Evolutionary conservation across 2,888 invertebrate genomes (phyloP).

Genomic region (Agrochola macilenta): DNA sequence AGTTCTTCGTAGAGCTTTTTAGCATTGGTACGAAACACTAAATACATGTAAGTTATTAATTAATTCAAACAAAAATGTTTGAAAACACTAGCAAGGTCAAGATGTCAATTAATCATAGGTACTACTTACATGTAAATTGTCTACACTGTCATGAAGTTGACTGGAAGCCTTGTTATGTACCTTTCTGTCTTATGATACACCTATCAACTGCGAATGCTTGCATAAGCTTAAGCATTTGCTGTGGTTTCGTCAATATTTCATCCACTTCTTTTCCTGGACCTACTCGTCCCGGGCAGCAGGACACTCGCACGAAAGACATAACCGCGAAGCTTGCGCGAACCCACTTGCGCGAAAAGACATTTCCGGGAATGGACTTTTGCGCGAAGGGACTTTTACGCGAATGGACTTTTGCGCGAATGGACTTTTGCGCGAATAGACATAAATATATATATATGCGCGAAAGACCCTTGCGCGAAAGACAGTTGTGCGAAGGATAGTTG

Average conservation of each 20-base stretch:
- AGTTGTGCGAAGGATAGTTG: no score
- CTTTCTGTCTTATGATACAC: not conserved
- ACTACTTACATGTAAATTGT: constrained; percentile 13
- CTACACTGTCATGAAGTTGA: not conserved
- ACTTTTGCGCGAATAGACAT: no score
- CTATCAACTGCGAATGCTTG: not conserved
- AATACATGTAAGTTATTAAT: not conserved
- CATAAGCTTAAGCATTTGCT: not conserved
- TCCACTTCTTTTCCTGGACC: not conserved
- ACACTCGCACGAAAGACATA: no score
- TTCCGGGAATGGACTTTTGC: no score
- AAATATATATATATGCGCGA: no score
- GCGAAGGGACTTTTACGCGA: no score
- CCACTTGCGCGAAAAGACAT: no score
- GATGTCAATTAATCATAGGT: not conserved
- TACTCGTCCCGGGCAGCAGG: not conserved
- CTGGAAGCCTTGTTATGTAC: not conserved
- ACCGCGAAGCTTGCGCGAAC: no score
- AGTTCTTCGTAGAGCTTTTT: not conserved
- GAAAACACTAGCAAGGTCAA: not conserved
- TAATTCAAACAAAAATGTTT: not conserved
- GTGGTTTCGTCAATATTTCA: not conserved
- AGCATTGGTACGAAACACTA: not conserved
- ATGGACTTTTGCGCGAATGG: no score
- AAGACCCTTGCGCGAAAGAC: no score